Percentiles rank a stretch among this genome's conserved stretches.
Evolutionary conservation across 2,113 vertebrate species (phyloP).

Genomic region (Equus quagga): DNA sequence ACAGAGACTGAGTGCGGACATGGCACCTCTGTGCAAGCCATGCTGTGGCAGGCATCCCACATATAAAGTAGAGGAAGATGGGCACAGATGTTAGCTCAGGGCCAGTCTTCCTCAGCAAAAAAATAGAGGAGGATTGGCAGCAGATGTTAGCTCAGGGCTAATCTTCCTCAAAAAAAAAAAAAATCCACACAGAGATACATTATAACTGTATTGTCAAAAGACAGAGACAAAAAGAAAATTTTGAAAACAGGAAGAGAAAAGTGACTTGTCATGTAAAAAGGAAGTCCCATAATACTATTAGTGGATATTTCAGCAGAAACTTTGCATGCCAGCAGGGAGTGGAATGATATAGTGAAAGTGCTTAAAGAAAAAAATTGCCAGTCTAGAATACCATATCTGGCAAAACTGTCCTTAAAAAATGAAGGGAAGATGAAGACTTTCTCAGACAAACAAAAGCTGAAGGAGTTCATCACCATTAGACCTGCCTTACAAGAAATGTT

Average conservation of each 20-base stretch:
- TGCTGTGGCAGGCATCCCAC: too few relatives aligned
- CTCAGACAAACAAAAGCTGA: neutral
- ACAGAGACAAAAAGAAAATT: neutral
- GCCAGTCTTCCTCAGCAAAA: too few relatives aligned
- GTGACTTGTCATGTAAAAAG: neutral
- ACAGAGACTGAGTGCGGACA: neutral
- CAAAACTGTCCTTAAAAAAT: neutral
- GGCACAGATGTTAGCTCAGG: too few relatives aligned
- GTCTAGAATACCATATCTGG: neutral
- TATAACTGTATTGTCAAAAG: neutral
- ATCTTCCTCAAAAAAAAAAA: neutral
- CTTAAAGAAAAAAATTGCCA: neutral
- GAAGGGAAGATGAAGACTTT: neutral
- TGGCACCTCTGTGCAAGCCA: too few relatives aligned
- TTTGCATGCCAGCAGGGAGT: neutral
- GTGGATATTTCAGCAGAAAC: neutral
- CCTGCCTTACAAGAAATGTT: neutral
- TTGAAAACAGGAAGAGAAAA: neutral
- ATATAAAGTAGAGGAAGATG: too few relatives aligned
- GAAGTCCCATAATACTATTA: neutral
- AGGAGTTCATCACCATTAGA: neutral
- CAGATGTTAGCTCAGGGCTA: too few relatives aligned
- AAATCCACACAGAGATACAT: neutral
- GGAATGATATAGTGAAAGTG: neutral
- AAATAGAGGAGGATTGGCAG: too few relatives aligned